Percentiles rank a stretch among this genome's conserved stretches.
Evolutionary conservation across 2,888 invertebrate genomes (phyloP).

Genomic region (Hyppa rectilinea): DNA sequence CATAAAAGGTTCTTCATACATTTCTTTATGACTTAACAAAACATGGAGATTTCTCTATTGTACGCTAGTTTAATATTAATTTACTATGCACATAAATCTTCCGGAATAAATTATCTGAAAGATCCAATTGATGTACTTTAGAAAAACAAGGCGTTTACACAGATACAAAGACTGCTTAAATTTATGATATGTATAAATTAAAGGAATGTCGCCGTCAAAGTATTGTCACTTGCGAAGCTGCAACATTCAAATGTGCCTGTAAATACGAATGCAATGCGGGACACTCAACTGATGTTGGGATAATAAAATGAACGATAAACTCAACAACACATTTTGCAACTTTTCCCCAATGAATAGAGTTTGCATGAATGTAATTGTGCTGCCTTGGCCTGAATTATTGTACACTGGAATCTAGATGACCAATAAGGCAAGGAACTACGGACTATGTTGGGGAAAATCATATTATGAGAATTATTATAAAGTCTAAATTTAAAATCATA

Average conservation of each 20-base stretch:
- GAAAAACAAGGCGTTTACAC: too few relatives aligned
- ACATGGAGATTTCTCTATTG: too few relatives aligned
- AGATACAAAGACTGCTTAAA: too few relatives aligned
- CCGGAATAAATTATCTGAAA: too few relatives aligned
- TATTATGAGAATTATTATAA: slow-evolving; percentile 8
- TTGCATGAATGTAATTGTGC: slow-evolving; percentile 53
- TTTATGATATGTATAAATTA: not conserved
- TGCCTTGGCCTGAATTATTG: slow-evolving; percentile 26
- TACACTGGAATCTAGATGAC: not conserved
- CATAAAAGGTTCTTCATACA: too few relatives aligned
- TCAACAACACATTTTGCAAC: slow-evolving; percentile 23
- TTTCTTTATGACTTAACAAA: too few relatives aligned
- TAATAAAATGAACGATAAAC: slow-evolving; percentile 51
- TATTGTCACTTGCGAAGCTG: slow-evolving; percentile 7
- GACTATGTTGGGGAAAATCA: slow-evolving; percentile 13
- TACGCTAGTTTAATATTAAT: too few relatives aligned
- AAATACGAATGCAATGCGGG: slow-evolving; percentile 38
- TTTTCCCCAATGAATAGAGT: slow-evolving; percentile 37
- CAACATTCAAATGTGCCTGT: slow-evolving; percentile 21
- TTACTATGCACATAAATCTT: too few relatives aligned
- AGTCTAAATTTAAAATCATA: not conserved
- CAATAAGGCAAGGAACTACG: slow-evolving; percentile 18
- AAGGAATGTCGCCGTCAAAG: slow-evolving; percentile 17
- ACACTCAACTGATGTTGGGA: slow-evolving; percentile 30
- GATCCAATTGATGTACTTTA: too few relatives aligned